phyloP scores from a whole-genome alignment of 2,113 vertebrate species.

The Phyllostomus discolor region DNA sequence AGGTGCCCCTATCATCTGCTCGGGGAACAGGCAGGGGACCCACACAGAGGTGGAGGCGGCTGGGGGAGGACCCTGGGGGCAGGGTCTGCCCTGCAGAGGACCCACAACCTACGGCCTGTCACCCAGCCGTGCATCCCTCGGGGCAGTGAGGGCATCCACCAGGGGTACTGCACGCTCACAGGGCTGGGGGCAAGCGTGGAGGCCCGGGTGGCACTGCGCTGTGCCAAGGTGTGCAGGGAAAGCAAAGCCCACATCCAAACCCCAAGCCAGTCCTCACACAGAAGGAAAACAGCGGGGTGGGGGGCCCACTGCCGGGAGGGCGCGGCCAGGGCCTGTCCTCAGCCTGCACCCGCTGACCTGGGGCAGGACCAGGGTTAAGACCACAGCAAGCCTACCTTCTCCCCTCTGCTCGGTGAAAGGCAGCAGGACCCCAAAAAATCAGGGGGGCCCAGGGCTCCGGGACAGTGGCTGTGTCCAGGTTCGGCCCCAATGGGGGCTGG shows the following conservation, averaged over 20 bases:
- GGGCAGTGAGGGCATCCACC: too few relatives aligned
- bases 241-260: neutral
- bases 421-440: neutral
- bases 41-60: neutral
- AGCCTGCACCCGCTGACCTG: accelerated
- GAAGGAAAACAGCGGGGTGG: neutral
- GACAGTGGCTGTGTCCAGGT: neutral
- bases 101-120: neutral
- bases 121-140: neutral
- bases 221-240: neutral
- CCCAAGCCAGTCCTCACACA: neutral
- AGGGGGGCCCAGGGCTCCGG: neutral
- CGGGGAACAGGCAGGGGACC: neutral
- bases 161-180: accelerated
- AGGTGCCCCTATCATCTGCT: neutral
- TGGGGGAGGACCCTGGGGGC: neutral
- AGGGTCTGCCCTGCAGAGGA: neutral
- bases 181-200: neutral
- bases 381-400: neutral
- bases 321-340: neutral
- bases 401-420: neutral
- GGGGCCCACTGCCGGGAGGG: neutral
- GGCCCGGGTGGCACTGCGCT: accelerated
- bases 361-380: neutral
- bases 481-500: neutral